These are phyloP conservation scores for Coelopa frigida DNA, from an alignment of 1,140 invertebrate genomes.

Conservation along the genomic window DNA sequence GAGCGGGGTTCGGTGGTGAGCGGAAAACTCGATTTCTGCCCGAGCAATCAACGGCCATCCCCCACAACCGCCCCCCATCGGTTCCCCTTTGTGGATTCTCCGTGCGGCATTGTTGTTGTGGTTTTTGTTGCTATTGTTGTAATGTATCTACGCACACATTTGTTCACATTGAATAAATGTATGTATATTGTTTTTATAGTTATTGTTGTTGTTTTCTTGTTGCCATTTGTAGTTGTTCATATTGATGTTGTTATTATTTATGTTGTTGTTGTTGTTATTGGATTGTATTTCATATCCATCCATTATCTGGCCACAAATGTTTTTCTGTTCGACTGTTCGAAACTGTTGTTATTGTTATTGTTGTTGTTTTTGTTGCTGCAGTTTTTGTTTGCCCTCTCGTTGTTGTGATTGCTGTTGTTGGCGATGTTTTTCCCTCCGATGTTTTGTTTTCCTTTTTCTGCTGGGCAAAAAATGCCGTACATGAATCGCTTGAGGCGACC, in stretches of 20 bases:
- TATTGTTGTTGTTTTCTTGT: background rate
- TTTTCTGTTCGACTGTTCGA: conserved; percentile 1
- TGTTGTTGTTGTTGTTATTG: conserved; percentile 1
- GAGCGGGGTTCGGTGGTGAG: no score
- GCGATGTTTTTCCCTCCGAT: no score
- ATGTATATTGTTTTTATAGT: no score
- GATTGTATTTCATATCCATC: background rate
- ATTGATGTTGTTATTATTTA: conserved; percentile 4
- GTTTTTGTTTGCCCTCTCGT: conserved; percentile 1
- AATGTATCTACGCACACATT: no score
- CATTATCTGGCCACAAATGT: background rate
- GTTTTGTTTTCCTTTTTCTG: background rate
- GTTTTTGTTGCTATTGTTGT: no score
- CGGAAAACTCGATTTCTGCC: no score
- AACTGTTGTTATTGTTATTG: conserved; percentile 3
- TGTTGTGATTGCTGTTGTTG: background rate
- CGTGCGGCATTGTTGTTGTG: no score
- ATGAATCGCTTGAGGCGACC: no score
- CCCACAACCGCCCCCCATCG: no score
- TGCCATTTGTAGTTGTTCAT: background rate
- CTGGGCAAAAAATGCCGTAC: conserved; percentile 2
- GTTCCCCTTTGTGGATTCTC: no score
- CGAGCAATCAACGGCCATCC: no score
- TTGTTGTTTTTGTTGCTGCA: background rate
- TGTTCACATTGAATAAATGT: no score